Evolutionary conservation across 2,888 invertebrate genomes (phyloP), one percentile per base, ranked within the genome.

Genomic region (Thelaira solivaga): DNA sequence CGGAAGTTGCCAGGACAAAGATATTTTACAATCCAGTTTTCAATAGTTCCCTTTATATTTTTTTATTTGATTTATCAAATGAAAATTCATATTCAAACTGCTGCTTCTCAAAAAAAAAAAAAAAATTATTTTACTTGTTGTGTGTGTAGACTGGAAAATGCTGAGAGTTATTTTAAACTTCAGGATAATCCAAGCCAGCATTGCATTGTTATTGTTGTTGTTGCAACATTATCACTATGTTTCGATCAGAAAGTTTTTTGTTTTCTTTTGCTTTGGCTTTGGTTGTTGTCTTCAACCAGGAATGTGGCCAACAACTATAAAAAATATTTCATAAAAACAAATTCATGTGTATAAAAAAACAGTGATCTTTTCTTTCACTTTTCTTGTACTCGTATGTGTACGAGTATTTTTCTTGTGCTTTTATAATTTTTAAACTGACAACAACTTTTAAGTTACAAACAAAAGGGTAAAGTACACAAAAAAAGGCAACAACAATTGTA

Each of bases 281-380:
- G 26, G 24, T 74, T 43, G 41, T 45, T 39, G 72, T 47, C 51
- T 73, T 74, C 31, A 53, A 39, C 29, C 31, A 61, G 78, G 78
- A 78, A 78, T 78, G 74, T 78, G 78, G 74, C 74, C 78, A 74
- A 74, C 78, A 78, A 78, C 61, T 69, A 65, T 53, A 74, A 57
- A 43, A 68, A 67, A 74, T 74, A 74, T 74, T 65, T 65, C 69
- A 49, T 55, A n/a, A n/a, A n/a, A n/a, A 64, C 53, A 73, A 68
- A 68, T 62, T 67, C 62, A 62, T 64, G 68, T 39, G 64, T 64
- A 62, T 68, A 55, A 49, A 72, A 67, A 68, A 68, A n/a, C n/a
- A n/a, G 49, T 72, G 55, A 77, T 67, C 10, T 65, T 78, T 77
- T 71, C 74, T 78, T 78, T 74, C 49, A 78, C 61, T 62, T 78